phyloP scores from a whole-genome alignment of 2,888 invertebrate genomes.

The Norana najaformis region DNA sequence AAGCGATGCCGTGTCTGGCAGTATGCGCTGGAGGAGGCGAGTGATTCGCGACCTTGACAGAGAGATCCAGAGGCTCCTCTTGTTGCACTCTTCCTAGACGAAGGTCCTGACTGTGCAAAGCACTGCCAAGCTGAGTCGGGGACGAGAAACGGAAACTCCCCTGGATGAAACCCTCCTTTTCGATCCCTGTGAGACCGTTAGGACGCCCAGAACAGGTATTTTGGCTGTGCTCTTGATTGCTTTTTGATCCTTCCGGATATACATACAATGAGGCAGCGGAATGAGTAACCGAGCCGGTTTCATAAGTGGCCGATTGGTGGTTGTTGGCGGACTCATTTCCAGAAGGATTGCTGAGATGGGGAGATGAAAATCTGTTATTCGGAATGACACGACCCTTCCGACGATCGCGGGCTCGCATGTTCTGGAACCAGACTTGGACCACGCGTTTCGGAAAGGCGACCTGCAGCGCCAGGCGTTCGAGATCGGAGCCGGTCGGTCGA shows the following conservation, averaged over 20 bases:
- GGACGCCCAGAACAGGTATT: not conserved
- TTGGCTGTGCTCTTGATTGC: not conserved
- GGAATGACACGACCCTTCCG: slow-evolving; percentile 37
- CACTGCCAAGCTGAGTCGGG: slow-evolving; percentile 35
- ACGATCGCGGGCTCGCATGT: slow-evolving; percentile 79
- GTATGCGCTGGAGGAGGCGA: slow-evolving; percentile 63
- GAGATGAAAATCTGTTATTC: not conserved
- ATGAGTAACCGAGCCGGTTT: not conserved
- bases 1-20: not conserved
- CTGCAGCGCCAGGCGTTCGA: slow-evolving; percentile 80
- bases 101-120: slow-evolving; percentile 25
- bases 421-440: slow-evolving; percentile 84
- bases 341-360: not conserved
- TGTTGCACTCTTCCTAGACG: slow-evolving; percentile 32
- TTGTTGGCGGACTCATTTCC: not conserved
- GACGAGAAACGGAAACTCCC: not conserved
- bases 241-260: not conserved
- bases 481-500: slow-evolving; percentile 89
- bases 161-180: not conserved
- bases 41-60: slow-evolving; percentile 70
- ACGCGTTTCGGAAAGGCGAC: slow-evolving; percentile 93
- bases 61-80: slow-evolving; percentile 88
- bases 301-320: not conserved
- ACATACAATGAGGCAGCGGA: not conserved
- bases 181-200: not conserved